phyloP scores from a whole-genome alignment of 2,797 vertebrate genomes.

The Pampus argenteus region DNA sequence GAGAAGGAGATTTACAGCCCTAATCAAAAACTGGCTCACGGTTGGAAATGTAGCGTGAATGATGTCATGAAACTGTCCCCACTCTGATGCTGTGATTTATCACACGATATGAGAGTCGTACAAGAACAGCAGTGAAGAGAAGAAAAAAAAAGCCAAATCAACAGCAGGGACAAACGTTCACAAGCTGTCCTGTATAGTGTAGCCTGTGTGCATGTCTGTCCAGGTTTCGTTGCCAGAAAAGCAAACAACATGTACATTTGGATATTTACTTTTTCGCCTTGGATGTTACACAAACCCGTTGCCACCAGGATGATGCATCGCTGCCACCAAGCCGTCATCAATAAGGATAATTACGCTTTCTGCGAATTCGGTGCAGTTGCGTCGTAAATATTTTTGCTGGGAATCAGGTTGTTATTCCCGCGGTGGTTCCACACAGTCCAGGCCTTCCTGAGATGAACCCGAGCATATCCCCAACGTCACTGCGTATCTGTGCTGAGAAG shows the following conservation, averaged over 20 bases:
- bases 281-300: conserved; percentile 71
- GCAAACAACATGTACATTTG: conserved; percentile 68
- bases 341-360: conserved; percentile 76
- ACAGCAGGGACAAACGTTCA: conserved; percentile 55
- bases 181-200: conserved; percentile 60
- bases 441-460: conserved; percentile 82
- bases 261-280: conserved; percentile 77
- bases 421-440: conserved; percentile 66
- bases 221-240: conserved; percentile 52
- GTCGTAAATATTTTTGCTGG: conserved; percentile 71
- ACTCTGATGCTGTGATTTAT: conserved; percentile 82
- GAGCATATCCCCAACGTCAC: conserved; percentile 74
- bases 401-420: conserved; percentile 54
- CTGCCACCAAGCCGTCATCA: conserved; percentile 70
- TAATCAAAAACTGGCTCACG: conserved; percentile 82
- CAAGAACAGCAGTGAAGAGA: conserved; percentile 56
- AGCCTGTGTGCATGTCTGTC: conserved; percentile 44
- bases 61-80: conserved; percentile 83
- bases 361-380: conserved; percentile 46
- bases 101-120: conserved; percentile 69
- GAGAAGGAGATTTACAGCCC: conserved; percentile 84
- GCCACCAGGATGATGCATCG: conserved; percentile 75
- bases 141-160: conserved; percentile 44
- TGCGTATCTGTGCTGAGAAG: conserved; percentile 82
- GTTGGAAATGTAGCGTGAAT: conserved; percentile 87